Base-by-base conservation (phyloP, 2,113 vertebrate genomes). In the Suncus etruscus region DNA sequence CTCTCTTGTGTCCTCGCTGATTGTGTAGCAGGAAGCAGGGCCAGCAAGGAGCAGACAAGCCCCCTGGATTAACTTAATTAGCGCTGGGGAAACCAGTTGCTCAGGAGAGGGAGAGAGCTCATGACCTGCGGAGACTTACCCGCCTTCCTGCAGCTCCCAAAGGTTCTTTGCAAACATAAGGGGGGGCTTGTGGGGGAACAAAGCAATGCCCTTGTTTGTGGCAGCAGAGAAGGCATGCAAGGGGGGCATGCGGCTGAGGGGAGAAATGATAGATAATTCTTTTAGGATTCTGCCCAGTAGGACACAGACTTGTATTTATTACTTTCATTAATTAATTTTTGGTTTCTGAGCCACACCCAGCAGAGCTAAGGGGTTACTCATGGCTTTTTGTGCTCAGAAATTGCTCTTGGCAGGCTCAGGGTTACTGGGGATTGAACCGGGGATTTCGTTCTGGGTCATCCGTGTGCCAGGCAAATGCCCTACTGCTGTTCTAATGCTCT, bases 61-160 rank as follows among this genome's bases (percentile, higher is more conserved):
- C 91, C 77, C 32, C 79, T 0, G 68, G 91, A 83, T 95, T 58
- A 88, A 91, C 78, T 74, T 82, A 20, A 80, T 91, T 84, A 79
- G 63, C 4, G 11, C 63, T 18, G 51, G 51, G 77, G 63, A 90
- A 29, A 66, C 47, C 88, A 32, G 86, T 85, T 78, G 89, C 83
- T 87, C 51, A n/a, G 88, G 22, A 29, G 39, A 48, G 69, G 39
- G 39, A 39, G 39, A 39, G 39, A 39, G 66, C 66, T n/a, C 24
- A 54, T 83, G 61, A 86, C n/a, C 29, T 1, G 87, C 16, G 66
- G 66, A 9, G 27, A 11, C 47, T 31, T 11, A 22, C 7, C 27
- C 15, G 82, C 15, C 15, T 50, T 31, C 32, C 6, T 0, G 3
- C 45, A 65, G 48, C 10, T 73, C 22, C 3, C 27, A 69, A 2